phyloP scores from a whole-genome alignment of 2,113 vertebrate species.

The Arizona elegans region DNA sequence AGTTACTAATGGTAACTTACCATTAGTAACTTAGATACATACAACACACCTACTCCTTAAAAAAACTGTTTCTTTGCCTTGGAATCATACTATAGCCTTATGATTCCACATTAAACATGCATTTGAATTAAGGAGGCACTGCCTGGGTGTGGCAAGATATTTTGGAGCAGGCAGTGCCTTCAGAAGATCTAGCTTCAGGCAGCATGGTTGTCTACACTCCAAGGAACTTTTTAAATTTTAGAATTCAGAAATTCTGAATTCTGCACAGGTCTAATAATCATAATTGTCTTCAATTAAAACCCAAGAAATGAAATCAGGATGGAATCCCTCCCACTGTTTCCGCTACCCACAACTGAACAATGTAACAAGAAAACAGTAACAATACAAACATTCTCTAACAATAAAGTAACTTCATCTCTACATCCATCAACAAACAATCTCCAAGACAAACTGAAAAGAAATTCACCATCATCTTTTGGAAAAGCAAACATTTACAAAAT shows the following conservation, averaged over 20 bases:
- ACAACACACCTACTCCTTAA: not conserved
- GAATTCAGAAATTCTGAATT: not conserved
- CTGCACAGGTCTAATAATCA: not conserved
- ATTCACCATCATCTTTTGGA: not conserved
- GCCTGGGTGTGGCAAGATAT: not conserved
- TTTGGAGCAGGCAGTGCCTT: not conserved
- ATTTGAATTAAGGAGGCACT: not conserved
- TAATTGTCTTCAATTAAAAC: not conserved
- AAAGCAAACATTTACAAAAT: not conserved
- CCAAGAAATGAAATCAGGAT: not conserved
- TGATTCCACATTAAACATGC: not conserved
- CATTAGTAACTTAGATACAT: not conserved
- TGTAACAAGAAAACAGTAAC: not conserved
- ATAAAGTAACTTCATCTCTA: not conserved
- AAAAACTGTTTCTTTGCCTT: not conserved
- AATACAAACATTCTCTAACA: not conserved
- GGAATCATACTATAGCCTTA: not conserved
- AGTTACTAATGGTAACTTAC: not conserved
- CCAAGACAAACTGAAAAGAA: not conserved
- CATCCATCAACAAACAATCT: not conserved
- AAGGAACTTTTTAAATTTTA: not conserved
- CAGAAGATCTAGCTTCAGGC: not conserved
- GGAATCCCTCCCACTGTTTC: not conserved
- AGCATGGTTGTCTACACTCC: not conserved
- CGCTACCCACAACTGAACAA: not conserved